Base-by-base conservation (phyloP, 1,140 invertebrate genomes). In the Phortica variegata region DNA sequence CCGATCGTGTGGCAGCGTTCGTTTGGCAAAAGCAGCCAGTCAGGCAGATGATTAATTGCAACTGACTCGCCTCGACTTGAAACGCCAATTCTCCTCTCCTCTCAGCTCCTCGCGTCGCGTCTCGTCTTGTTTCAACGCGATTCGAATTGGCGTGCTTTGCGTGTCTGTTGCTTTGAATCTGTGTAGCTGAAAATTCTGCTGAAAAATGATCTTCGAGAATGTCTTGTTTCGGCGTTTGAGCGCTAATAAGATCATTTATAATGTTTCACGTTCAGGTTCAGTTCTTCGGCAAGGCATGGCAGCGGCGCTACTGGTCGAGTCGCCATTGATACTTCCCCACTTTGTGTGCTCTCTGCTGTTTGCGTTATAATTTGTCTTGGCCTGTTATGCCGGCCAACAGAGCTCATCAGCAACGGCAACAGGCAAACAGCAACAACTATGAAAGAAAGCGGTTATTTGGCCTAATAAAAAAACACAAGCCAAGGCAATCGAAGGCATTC, bases 191-290 rank as follows among this genome's bases (percentile, higher is more conserved):
- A n/a, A 26, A 26, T 26, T 40, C 43, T 42, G 33, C 56, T 68
- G 60, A 68, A 68, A 69, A 68, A 68, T 68, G 63, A 68, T 68
- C 63, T 55, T n/a, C 45, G 31, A 63, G 63, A 68, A 68, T 66
- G 63, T 68, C 63, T 68, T 68, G 63, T 68, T 68, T 68, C 63
- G 68, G 68, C n/a, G n/a, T 26, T 26, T 26, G 68, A 68, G 68
- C 60, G 54, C 63, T 68, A 68, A 68, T 68, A 68, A 68, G 63
- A 68, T 68, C 63, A 68, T 68, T 68, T 68, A 68, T 68, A 68
- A 68, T 60, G 68, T 63, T 63, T 63, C 68, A 63, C 63, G 61
- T 58, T 61, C 47, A 55, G 55, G 57, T 56, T 61, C 45, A 48
- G 55, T n/a, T n/a, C n/a, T n/a, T n/a, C n/a, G n/a, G 47, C 38